Evolutionary conservation across 2,797 vertebrate species (phyloP).

Genomic region (Gymnoscopelus microlampas): DNA sequence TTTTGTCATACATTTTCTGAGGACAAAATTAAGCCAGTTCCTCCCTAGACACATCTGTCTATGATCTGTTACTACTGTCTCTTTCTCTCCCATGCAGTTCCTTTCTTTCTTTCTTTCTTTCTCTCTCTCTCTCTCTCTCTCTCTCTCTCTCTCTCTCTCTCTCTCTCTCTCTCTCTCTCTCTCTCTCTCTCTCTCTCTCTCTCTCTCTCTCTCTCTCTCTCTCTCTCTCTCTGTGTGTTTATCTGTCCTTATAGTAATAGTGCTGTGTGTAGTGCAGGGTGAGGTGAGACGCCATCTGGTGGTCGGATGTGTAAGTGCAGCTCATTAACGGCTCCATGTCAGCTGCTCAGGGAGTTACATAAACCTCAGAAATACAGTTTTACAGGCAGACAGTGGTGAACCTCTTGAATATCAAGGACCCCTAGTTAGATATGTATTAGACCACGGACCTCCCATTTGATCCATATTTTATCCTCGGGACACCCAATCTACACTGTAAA

Average conservation of each 20-base stretch:
- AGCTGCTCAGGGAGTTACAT: constrained; percentile 23
- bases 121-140: constrained; percentile 2
- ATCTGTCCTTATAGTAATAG: constrained; percentile 42
- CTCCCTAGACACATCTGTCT: no score
- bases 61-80: no score
- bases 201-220: no score
- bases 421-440: no score
- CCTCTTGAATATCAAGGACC: no score
- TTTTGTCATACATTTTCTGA: no score
- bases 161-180: constrained; percentile 18
- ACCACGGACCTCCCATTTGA: no score
- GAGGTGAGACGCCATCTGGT: constrained; percentile 75
- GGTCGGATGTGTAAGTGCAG: constrained; percentile 60
- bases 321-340: neutral
- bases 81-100: no score
- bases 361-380: constrained; percentile 1
- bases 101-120: constrained; percentile 11
- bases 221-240: neutral
- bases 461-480: no score
- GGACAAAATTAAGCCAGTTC: no score
- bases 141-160: neutral
- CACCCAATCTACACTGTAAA: no score
- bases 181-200: neutral
- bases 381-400: constrained; percentile 15
- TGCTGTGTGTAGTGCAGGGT: neutral